A percentile compares a stretch with the other conserved stretches of the same genome.
phyloP scores from a whole-genome alignment of 2,797 vertebrate species.

The Malacoraja senta region DNA sequence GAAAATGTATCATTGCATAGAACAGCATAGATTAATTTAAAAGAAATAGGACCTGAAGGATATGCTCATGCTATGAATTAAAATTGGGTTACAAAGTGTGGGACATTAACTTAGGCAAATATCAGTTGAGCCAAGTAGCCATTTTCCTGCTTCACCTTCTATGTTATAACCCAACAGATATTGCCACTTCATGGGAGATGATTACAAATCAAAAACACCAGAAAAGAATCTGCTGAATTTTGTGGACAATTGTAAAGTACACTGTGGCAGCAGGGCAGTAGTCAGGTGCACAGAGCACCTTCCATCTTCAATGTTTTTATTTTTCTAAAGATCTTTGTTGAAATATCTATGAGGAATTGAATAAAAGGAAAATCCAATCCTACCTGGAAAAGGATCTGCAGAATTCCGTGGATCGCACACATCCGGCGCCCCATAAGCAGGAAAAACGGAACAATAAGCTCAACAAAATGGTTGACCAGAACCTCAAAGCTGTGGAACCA shows the following conservation, averaged over 20 bases:
- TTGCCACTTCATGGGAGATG: not conserved
- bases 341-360: not conserved
- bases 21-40: not conserved
- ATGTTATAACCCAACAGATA: not conserved
- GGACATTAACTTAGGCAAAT: not conserved
- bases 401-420: conserved; percentile 63
- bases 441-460: conserved; percentile 80
- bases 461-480: conserved; percentile 76
- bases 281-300: not conserved
- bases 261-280: not conserved
- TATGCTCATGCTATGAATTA: not conserved
- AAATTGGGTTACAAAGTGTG: not conserved
- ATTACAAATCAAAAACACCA: not conserved
- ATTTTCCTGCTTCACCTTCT: not conserved
- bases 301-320: not conserved
- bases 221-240: not conserved
- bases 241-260: not conserved
- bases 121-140: not conserved
- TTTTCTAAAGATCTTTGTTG: not conserved
- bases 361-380: conserved; percentile 40
- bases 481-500: conserved; percentile 84
- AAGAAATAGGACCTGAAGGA: too few relatives aligned
- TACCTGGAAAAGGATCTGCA: conserved; percentile 92
- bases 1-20: not conserved
- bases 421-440: conserved; percentile 75